These are phyloP conservation scores for Enteromius trimaculatus DNA, from an alignment of 2,797 vertebrate genomes.

Conservation along the genomic window DNA sequence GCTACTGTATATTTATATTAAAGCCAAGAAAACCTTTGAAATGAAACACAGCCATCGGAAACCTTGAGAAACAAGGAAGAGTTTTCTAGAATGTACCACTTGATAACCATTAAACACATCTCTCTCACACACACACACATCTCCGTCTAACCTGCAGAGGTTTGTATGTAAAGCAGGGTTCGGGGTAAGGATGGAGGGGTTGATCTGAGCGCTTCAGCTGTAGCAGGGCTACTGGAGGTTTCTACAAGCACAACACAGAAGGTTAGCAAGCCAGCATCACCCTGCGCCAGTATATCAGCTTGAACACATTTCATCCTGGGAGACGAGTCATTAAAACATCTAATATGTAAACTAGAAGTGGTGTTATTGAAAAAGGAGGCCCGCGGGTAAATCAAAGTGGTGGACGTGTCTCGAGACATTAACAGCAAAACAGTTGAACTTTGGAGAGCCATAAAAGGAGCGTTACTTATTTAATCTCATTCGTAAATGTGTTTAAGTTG, in stretches of 20 bases:
- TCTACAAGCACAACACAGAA: conserved; percentile 80
- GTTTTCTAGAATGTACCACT: background rate
- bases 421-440: background rate
- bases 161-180: conserved; percentile 80
- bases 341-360: background rate
- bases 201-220: conserved; percentile 79
- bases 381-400: background rate
- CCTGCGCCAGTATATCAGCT: conserved; percentile 42
- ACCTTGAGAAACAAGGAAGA: background rate
- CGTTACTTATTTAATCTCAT: background rate
- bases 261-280: conserved; percentile 64
- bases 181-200: conserved; percentile 85
- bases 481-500: conserved; percentile 23
- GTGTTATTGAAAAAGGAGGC: background rate
- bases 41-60: background rate
- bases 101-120: conserved; percentile 8
- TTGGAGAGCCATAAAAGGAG: background rate
- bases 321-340: background rate
- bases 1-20: background rate
- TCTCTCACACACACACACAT: background rate
- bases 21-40: background rate
- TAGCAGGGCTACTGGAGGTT: conserved; percentile 80
- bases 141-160: conserved; percentile 85
- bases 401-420: background rate
- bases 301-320: conserved; percentile 28